These are phyloP conservation scores for Eristalis arbustorum DNA, from an alignment of 2,888 invertebrate species.

Conservation along the genomic window DNA sequence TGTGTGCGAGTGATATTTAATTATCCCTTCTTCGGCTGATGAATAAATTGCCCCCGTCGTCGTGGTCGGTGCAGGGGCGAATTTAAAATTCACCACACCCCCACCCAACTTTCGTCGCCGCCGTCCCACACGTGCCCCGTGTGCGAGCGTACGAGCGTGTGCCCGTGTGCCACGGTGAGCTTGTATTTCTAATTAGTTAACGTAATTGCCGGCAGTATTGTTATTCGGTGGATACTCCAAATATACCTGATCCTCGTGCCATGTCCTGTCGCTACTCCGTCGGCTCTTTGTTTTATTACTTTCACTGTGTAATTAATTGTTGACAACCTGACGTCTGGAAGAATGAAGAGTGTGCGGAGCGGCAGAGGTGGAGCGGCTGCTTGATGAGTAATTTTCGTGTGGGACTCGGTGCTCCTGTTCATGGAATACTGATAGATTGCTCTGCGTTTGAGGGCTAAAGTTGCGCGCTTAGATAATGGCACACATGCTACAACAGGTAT, in stretches of 20 bases:
- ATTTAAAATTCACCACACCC: conserved; percentile 33
- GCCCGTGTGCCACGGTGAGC: not conserved
- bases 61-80: not conserved
- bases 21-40: conserved; percentile 56
- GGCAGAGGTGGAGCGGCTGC: not conserved
- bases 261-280: conserved; percentile 1
- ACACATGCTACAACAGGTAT: conserved; percentile 14
- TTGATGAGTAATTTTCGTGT: conserved; percentile 60
- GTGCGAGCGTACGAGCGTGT: not conserved
- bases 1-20: conserved; percentile 31
- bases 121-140: not conserved
- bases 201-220: conserved; percentile 57
- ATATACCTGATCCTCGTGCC: conserved; percentile 4
- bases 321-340: conserved; percentile 60
- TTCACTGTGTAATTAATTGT: conserved; percentile 64
- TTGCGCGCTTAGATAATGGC: conserved; percentile 36
- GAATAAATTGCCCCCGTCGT: conserved; percentile 50
- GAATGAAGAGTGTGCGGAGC: not conserved
- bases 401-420: not conserved
- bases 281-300: conserved; percentile 64
- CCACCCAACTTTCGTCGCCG: not conserved
- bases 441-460: conserved; percentile 34
- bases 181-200: conserved; percentile 59
- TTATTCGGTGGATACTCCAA: conserved; percentile 22
- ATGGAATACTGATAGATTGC: conserved; percentile 58